Conservation (phyloP, 2,113 vertebrate genomes). For the Catharus bicknelli region DNA sequence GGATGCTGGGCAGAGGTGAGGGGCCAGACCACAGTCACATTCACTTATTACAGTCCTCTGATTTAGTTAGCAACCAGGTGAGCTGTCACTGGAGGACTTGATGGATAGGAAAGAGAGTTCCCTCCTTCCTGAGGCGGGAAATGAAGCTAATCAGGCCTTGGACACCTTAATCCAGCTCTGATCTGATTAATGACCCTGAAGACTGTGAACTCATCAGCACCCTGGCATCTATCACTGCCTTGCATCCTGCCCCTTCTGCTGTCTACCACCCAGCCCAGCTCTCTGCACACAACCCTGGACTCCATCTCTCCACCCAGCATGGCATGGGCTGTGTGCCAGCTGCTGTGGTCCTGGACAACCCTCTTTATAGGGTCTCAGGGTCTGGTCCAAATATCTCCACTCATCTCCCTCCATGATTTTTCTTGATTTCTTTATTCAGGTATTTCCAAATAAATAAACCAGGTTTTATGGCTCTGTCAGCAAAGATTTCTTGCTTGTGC, state of each 20-base stretch:
- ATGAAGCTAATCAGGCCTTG: conserved; percentile 70
- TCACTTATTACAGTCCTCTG: conserved; percentile 26
- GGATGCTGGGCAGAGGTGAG: background rate
- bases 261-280: background rate
- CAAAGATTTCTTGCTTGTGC: background rate
- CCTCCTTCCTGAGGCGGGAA: conserved; percentile 66
- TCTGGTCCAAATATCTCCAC: background rate
- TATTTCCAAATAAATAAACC: background rate
- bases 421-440: background rate
- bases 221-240: conserved; percentile 54
- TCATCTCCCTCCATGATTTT: background rate
- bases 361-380: background rate
- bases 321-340: accelerated
- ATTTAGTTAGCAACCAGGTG: conserved; percentile 60
- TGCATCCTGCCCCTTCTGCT: conserved; percentile 24
- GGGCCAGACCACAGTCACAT: background rate
- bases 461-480: background rate
- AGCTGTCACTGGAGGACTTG: conserved; percentile 53
- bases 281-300: background rate
- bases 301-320: background rate
- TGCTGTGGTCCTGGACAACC: background rate
- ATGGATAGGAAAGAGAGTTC: conserved; percentile 49
- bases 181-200: conserved; percentile 61
- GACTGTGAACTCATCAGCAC: conserved; percentile 69
- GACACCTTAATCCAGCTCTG: conserved; percentile 70